phyloP scores from a whole-genome alignment of 2,113 vertebrate genomes.

The Euleptes europaea region DNA sequence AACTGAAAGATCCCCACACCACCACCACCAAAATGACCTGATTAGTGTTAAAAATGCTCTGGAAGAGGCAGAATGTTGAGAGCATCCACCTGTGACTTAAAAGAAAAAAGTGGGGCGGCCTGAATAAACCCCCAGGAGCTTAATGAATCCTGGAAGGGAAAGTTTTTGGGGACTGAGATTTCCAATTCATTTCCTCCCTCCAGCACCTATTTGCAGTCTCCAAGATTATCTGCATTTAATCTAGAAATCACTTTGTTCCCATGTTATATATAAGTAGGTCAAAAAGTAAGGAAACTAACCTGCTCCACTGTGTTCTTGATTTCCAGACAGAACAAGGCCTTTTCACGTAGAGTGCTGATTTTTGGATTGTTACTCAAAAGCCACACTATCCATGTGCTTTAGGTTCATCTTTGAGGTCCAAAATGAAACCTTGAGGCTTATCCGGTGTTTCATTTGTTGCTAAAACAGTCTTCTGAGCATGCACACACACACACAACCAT shows the following conservation, averaged over 20 bases:
- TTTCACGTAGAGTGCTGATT: fast-evolving
- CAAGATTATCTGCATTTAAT: not conserved
- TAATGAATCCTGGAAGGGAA: too few species aligned
- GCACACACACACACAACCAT: not conserved
- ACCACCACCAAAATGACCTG: too few species aligned
- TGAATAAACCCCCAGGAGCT: too few species aligned
- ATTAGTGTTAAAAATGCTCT: too few species aligned
- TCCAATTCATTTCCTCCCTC: too few species aligned
- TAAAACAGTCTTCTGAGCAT: not conserved
- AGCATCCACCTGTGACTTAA: too few species aligned
- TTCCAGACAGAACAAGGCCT: not conserved
- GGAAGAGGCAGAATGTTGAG: too few species aligned
- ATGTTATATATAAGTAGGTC: not conserved
- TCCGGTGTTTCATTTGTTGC: not conserved
- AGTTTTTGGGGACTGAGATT: too few species aligned
- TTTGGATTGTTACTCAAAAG: not conserved
- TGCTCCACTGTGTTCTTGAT: slow-evolving; percentile 28
- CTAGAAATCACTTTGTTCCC: not conserved
- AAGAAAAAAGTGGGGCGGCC: too few species aligned
- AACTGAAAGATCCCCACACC: too few species aligned
- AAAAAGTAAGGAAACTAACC: not conserved
- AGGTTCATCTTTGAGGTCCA: slow-evolving; percentile 13
- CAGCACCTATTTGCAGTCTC: too few species aligned
- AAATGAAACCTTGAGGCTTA: not conserved
- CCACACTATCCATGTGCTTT: slow-evolving; percentile 26